Percentiles rank a stretch among this genome's conserved stretches.
These are phyloP conservation scores for Diplolepis rosae DNA, from an alignment of 2,888 invertebrate genomes.

Conservation along the genomic window DNA sequence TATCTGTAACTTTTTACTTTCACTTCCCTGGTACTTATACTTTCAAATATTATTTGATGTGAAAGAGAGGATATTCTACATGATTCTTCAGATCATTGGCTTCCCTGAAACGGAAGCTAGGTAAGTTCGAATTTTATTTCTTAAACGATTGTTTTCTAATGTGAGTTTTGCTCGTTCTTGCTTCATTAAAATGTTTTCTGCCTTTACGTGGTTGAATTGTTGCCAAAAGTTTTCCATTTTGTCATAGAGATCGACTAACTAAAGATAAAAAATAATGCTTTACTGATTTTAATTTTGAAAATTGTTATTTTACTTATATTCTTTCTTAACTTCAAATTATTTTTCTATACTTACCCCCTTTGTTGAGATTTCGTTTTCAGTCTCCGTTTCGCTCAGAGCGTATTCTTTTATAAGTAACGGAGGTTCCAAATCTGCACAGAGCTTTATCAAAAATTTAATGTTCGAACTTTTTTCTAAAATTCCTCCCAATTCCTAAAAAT, in stretches of 20 bases:
- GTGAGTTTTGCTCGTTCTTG: slow-evolving; percentile 75
- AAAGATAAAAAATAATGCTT: neutral
- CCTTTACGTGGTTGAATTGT: slow-evolving; percentile 76
- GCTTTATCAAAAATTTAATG: slow-evolving; percentile 78
- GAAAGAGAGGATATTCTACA: neutral
- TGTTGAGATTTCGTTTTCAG: slow-evolving; percentile 56
- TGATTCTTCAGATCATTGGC: slow-evolving; percentile 1
- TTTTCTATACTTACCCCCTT: slow-evolving; percentile 44
- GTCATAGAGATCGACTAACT: slow-evolving; percentile 73
- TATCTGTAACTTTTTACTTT: no score
- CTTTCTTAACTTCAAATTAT: slow-evolving; percentile 45
- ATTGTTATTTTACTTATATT: neutral
- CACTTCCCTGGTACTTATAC: neutral
- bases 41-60: neutral
- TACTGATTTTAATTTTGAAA: neutral
- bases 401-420: slow-evolving; percentile 55
- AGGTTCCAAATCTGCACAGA: slow-evolving; percentile 82
- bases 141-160: slow-evolving; percentile 80
- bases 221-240: slow-evolving; percentile 84
- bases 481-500: slow-evolving; percentile 63
- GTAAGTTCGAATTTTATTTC: slow-evolving; percentile 78
- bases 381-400: slow-evolving; percentile 55
- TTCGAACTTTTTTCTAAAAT: slow-evolving; percentile 77
- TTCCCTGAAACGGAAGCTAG: slow-evolving; percentile 76
- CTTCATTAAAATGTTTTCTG: slow-evolving; percentile 74